phyloP scores from a whole-genome alignment of 2,113 vertebrate species.

The Pelusios castaneus region DNA sequence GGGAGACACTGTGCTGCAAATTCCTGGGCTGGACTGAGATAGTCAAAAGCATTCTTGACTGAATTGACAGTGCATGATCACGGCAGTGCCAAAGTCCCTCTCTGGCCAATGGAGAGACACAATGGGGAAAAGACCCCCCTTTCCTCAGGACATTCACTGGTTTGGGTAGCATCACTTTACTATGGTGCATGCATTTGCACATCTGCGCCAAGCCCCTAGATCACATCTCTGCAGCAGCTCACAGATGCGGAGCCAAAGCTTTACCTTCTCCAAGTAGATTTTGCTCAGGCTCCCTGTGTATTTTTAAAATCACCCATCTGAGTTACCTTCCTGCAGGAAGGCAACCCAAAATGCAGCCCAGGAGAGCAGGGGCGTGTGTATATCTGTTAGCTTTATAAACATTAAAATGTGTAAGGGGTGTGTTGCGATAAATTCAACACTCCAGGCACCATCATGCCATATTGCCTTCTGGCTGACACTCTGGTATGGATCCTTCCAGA shows the following conservation, averaged over 20 bases:
- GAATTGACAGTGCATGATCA: not conserved
- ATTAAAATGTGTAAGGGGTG: not conserved
- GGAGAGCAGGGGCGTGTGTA: not conserved
- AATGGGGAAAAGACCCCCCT: not conserved
- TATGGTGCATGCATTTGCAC: rapidly evolving
- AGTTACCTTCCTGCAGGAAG: constrained; percentile 47
- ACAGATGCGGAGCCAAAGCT: constrained; percentile 41
- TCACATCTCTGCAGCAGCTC: constrained; percentile 20
- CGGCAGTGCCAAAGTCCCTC: not conserved
- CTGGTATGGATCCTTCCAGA: not conserved
- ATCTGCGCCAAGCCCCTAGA: rapidly evolving
- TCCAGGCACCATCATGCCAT: constrained; percentile 2
- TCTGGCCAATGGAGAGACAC: not conserved
- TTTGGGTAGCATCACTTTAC: not conserved
- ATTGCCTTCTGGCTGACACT: rapidly evolving
- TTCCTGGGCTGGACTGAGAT: not conserved
- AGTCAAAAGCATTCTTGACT: not conserved
- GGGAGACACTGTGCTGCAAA: not conserved
- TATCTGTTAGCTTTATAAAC: not conserved
- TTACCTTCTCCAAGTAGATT: constrained; percentile 65
- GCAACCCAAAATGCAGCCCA: constrained; percentile 7
- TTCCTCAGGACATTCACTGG: not conserved
- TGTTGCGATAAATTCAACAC: constrained; percentile 18
- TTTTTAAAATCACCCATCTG: constrained; percentile 50
- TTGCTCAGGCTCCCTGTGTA: constrained; percentile 32